Percentiles rank a stretch among this genome's conserved stretches.
These are phyloP conservation scores for Rhynchophorus ferrugineus DNA, from an alignment of 1,140 invertebrate genomes.

Conservation along the genomic window DNA sequence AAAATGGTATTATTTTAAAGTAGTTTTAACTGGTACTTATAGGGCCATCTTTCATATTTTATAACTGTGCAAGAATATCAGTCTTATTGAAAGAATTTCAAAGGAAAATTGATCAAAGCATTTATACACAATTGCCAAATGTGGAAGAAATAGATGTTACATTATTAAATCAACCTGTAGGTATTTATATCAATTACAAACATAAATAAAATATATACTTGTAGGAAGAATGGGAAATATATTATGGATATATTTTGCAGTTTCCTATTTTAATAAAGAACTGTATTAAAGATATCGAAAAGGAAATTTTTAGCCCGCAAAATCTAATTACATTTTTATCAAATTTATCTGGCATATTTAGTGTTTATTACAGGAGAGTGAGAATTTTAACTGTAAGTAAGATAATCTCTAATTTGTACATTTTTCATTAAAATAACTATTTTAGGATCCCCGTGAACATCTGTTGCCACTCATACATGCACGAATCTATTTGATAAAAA, in stretches of 20 bases:
- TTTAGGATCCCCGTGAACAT: slow-evolving; percentile 55
- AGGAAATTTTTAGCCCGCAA: slow-evolving; percentile 49
- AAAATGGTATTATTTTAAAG: slow-evolving; percentile 1
- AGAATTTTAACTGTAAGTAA: slow-evolving; percentile 57
- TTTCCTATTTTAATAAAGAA: slow-evolving; percentile 52
- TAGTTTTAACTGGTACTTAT: slow-evolving; percentile 25
- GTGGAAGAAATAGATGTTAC: slow-evolving; percentile 51
- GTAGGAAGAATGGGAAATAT: slow-evolving; percentile 62
- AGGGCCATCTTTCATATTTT: slow-evolving; percentile 65
- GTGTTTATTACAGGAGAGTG: slow-evolving; percentile 61
- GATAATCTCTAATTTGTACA: slow-evolving; percentile 22
- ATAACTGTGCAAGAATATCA: slow-evolving; percentile 60
- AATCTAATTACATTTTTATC: slow-evolving; percentile 55
- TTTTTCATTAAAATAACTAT: slow-evolving; percentile 19
- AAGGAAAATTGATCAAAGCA: slow-evolving; percentile 41
- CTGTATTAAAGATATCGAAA: slow-evolving; percentile 43
- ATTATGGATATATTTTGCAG: slow-evolving; percentile 56
- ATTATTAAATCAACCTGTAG: slow-evolving; percentile 54
- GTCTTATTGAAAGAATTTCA: slow-evolving; percentile 54
- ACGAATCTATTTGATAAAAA: slow-evolving; percentile 57
- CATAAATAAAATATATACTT: slow-evolving; percentile 35
- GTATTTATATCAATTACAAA: slow-evolving; percentile 9
- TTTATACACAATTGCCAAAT: slow-evolving; percentile 49
- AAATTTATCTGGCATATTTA: slow-evolving; percentile 54
- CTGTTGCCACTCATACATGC: slow-evolving; percentile 56